phyloP scores from a whole-genome alignment of 2,888 invertebrate genomes.

The Nomada ferruginata region DNA sequence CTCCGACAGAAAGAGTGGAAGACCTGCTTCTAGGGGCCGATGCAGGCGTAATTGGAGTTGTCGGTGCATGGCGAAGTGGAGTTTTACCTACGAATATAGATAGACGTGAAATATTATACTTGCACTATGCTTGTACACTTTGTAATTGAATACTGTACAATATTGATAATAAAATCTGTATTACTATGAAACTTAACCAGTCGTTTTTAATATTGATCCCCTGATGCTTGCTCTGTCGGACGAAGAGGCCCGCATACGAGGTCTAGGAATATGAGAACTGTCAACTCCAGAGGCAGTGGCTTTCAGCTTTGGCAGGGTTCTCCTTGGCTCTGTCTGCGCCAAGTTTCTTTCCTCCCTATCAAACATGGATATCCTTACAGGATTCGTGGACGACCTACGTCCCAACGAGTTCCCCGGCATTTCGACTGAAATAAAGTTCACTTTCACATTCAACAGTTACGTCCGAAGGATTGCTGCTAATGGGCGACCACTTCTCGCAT shows the following conservation, averaged over 20 bases:
- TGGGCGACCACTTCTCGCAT: no score
- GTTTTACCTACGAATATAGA: constrained; percentile 50
- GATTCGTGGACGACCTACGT: constrained; percentile 76
- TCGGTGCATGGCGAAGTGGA: constrained; percentile 50
- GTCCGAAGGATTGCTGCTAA: no score
- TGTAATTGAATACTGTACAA: neutral
- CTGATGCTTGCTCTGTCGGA: constrained; percentile 69
- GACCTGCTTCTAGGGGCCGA: constrained; percentile 28
- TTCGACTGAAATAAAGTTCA: neutral
- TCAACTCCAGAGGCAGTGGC: constrained; percentile 53
- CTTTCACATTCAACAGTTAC: neutral
- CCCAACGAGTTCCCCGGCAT: constrained; percentile 49
- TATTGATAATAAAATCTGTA: neutral
- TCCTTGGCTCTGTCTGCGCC: constrained; percentile 65
- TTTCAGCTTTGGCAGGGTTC: constrained; percentile 65
- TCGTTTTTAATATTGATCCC: constrained; percentile 69
- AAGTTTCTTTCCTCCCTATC: constrained; percentile 71
- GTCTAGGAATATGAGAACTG: constrained; percentile 76
- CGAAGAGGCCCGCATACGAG: constrained; percentile 73
- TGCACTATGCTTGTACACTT: neutral
- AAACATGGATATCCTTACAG: constrained; percentile 71
- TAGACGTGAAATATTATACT: neutral
- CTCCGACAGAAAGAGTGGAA: constrained; percentile 10
- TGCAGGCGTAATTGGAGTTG: constrained; percentile 65
- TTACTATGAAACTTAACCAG: constrained; percentile 61